phyloP scores from a whole-genome alignment of 2,888 invertebrate genomes.

The Ecliptopera silaceata region DNA sequence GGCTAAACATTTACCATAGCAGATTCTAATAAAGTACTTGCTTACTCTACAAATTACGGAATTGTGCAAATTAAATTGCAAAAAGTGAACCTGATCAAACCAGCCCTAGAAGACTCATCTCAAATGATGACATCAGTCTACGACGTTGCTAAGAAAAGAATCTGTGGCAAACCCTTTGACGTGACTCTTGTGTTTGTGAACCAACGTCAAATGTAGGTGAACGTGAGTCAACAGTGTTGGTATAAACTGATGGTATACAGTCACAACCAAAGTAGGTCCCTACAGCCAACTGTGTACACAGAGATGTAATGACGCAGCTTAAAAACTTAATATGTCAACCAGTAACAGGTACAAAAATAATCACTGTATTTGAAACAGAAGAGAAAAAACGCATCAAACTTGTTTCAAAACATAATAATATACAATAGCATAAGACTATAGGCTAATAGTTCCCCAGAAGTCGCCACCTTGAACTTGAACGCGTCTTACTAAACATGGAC shows the following conservation, averaged over 20 bases:
- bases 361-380: conserved; percentile 5
- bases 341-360: conserved; percentile 18
- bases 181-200: conserved; percentile 44
- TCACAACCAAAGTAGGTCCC: conserved; percentile 55
- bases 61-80: conserved; percentile 5
- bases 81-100: conserved; percentile 24
- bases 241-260: conserved; percentile 48
- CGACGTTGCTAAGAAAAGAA: conserved; percentile 36
- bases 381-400: no score
- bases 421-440: conserved; percentile 26
- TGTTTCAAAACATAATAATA: conserved; percentile 9
- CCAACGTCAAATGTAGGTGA: conserved; percentile 47
- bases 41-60: no score
- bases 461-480: conserved; percentile 73
- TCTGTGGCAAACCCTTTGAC: conserved; percentile 47
- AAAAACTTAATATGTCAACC: conserved; percentile 23
- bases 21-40: no score
- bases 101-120: conserved; percentile 30
- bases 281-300: conserved; percentile 64
- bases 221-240: conserved; percentile 66
- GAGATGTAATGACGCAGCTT: conserved; percentile 36
- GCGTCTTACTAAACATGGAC: conserved; percentile 47
- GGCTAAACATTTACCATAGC: no score
- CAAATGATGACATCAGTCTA: conserved; percentile 45
- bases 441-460: conserved; percentile 33